Percentiles rank a stretch among this genome's conserved stretches.
Evolutionary conservation across 2,888 invertebrate species (phyloP).

Genomic region (Macrosiphum euphorbiae): DNA sequence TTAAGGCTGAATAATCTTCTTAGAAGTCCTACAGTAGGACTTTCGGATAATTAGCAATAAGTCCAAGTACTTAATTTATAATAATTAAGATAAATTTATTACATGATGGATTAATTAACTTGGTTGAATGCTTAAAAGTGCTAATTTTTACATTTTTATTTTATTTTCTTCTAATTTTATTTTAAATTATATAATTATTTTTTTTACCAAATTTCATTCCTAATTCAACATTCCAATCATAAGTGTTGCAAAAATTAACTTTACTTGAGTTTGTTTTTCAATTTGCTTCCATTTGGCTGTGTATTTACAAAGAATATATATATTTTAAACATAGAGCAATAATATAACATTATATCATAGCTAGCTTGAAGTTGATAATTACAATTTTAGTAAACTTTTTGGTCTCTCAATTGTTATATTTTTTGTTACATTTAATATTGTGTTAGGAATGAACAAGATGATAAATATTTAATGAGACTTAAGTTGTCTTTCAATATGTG

Average conservation of each 20-base stretch:
- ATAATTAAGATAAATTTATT: constrained; percentile 42
- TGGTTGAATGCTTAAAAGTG: constrained; percentile 46
- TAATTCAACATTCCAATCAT: constrained; percentile 57
- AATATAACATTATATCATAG: constrained; percentile 11
- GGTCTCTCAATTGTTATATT: constrained; percentile 53
- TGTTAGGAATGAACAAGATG: constrained; percentile 45
- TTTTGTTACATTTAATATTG: constrained; percentile 57
- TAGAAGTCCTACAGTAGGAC: background rate
- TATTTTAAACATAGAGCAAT: constrained; percentile 55
- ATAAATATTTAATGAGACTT: constrained; percentile 42
- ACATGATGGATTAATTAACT: constrained; percentile 16
- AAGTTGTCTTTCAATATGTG: constrained; percentile 60
- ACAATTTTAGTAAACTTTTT: constrained; percentile 44
- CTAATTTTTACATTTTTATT: constrained; percentile 44
- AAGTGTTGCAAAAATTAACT: constrained; percentile 47
- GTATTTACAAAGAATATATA: constrained; percentile 51
- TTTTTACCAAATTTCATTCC: constrained; percentile 59
- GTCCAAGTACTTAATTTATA: constrained; percentile 61
- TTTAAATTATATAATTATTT: constrained; percentile 21
- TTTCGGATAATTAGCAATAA: constrained; percentile 21
- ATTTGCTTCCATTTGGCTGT: constrained; percentile 62
- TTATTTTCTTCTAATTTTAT: constrained; percentile 23
- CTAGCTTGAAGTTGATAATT: constrained; percentile 49
- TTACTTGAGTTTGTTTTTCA: constrained; percentile 44
- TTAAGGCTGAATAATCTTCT: constrained; percentile 59